These are phyloP conservation scores for Hoplodrina ambigua DNA, from an alignment of 2,888 invertebrate species.

Conservation along the genomic window DNA sequence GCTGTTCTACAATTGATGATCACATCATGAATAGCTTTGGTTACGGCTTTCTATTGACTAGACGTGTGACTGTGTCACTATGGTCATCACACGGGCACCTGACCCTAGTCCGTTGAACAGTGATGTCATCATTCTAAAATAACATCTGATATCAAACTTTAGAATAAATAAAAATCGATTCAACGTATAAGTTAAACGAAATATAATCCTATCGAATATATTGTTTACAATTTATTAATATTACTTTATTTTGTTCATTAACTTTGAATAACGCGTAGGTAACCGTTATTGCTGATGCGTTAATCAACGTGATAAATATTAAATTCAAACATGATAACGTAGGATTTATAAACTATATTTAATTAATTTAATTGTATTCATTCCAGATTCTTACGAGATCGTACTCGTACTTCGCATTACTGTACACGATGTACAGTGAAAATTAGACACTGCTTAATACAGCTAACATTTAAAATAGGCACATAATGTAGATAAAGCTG, in stretches of 20 bases:
- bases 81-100: not conserved
- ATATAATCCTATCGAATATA: constrained; percentile 4
- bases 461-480: constrained; percentile 39
- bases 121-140: constrained; percentile 37
- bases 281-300: not conserved
- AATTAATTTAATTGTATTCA: constrained; percentile 36
- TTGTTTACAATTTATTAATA: constrained; percentile 10
- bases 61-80: not conserved
- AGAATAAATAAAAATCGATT: constrained; percentile 15
- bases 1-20: not conserved
- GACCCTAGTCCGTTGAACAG: not conserved
- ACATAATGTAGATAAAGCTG: constrained; percentile 45
- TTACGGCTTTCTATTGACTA: not conserved
- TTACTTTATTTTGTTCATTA: not conserved
- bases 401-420: constrained; percentile 86
- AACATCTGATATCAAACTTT: not conserved
- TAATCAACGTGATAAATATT: not conserved
- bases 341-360: too few relatives aligned
- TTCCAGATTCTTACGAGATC: constrained; percentile 86
- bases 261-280: not conserved
- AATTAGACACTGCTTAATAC: constrained; percentile 58
- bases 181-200: constrained; percentile 9
- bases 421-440: constrained; percentile 87
- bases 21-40: not conserved
- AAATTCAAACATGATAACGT: too few relatives aligned